phyloP scores from a whole-genome alignment of 1,140 invertebrate species.

The Xylocopa sonorina region DNA sequence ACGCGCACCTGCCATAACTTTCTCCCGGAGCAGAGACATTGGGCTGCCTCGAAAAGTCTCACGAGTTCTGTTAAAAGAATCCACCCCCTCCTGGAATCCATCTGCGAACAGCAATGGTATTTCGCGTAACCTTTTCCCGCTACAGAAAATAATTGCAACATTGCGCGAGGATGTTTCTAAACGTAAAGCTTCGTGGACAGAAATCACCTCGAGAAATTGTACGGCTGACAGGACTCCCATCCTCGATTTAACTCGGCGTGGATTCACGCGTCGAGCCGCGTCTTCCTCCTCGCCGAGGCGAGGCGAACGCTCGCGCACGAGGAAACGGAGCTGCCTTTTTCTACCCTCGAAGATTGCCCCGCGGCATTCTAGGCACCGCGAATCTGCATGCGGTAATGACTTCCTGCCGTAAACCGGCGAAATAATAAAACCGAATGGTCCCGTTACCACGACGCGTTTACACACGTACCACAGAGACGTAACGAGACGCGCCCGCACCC shows the following conservation, averaged over 20 bases:
- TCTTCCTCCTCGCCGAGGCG: constrained; percentile 5
- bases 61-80: no score
- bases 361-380: constrained; percentile 54
- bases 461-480: constrained; percentile 27
- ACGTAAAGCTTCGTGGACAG: no score
- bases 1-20: no score
- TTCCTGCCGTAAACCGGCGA: constrained; percentile 70
- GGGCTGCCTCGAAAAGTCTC: no score
- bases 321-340: constrained; percentile 41
- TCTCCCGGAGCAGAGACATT: no score
- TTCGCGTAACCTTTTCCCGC: no score
- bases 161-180: no score
- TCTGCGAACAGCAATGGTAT: no score
- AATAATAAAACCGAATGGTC: constrained; percentile 67
- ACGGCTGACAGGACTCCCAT: background rate
- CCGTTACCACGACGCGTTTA: constrained; percentile 46
- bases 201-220: background rate
- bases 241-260: constrained; percentile 25
- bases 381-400: constrained; percentile 75
- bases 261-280: background rate
- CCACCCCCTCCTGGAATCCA: no score
- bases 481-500: constrained; percentile 42
- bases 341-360: constrained; percentile 43
- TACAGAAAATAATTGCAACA: no score
- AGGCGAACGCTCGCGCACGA: background rate